Evolutionary conservation across 2,888 invertebrate genomes (phyloP), one percentile per base, ranked within the genome.

Genomic region (Yponomeuta evonymella): DNA sequence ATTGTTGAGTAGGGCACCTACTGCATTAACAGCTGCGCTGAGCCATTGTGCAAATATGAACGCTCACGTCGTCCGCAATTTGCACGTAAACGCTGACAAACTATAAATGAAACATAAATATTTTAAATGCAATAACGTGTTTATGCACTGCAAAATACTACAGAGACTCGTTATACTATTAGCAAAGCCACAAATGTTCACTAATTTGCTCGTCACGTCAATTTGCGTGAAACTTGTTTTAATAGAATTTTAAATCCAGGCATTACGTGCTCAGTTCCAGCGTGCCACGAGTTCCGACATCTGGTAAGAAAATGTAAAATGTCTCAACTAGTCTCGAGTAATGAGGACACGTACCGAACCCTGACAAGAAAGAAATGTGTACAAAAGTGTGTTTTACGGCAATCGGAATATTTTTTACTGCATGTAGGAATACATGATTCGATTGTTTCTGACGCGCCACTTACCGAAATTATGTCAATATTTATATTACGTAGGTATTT

Each of bases 1-100:
- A 83, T 83, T 83, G 86, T 86, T 83, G 82, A 80, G 80, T 84
- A 82, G 81, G 79, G 77, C 76, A 79, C 77, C 82, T 81, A 81
- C 80, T 82, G 81, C 78, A 85, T 80, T 79, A 81, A 83, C 81
- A 79, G 76, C 77, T 78, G 78, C 75, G 80, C 77, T 15, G 51
- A 58, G 51, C 51, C 79, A 81, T 82, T 82, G 79, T 81, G 78
- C 79, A 83, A 85, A 85, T 84, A 82, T 85, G 82, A 81, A 79
- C 80, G 75, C 75, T 76, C 73, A 73, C 74, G 75, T 76, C 78
- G 72, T 75, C 74, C 77, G 51, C 64, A 48, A 30, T 65, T 64
- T 70, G 48, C 51, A 68, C 15, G 36, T 51, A 29, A 48, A 48
- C 23, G 66, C 33, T 36, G 15, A n/a, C 67, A 48, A 67, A 43